Base-by-base conservation (phyloP, 2,797 vertebrate species). In the Philypnodon macrostomus region DNA sequence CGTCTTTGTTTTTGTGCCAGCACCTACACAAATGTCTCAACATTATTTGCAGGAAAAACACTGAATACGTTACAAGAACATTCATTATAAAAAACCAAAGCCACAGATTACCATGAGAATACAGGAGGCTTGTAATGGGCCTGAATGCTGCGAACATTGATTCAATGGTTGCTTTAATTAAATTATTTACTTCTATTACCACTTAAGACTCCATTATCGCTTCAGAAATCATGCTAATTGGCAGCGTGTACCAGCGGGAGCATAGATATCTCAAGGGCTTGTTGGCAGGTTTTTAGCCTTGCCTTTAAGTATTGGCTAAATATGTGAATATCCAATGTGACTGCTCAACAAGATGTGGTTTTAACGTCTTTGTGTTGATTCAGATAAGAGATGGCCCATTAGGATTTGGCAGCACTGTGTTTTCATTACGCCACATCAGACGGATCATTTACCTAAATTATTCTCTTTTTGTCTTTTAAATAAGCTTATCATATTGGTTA, bases 141-240 rank as follows among this genome's bases (percentile, higher is more conserved):
- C 73, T 58, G 80, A 80, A 84, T 79, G 70, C 65, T 54, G 56
- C 42, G 36, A 75, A 87, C 85, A 87, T 88, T 83, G 71, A 72
- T 33, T 73, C 70, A 52, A 79, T 70, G 64, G 67, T 61, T 75
- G 75, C 62, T 81, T 77, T 84, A 62, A 85, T 87, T 83, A 61
- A 75, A 81, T 88, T 79, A 84, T 86, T 87, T 87, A 83, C 77
- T 85, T 85, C 80, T 78, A 81, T 81, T 80, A 68, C 74, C 53
- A 63, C 87, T 90, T 79, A 88, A 88, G 86, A 87, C 89, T 85
- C 84, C 87, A 89, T 89, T 89, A 90, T 85, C 86, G 64, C 75
- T 68, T 81, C 74, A 14, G 53, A 80, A 80, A 77, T 78, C 51
- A 75, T 82, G 77, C 23, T 88, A 88, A 88, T 87, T 81, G 79